Percentiles rank a stretch among this genome's conserved stretches.
Conservation (phyloP, 1,140 invertebrate species). For the Atta colombica region DNA sequence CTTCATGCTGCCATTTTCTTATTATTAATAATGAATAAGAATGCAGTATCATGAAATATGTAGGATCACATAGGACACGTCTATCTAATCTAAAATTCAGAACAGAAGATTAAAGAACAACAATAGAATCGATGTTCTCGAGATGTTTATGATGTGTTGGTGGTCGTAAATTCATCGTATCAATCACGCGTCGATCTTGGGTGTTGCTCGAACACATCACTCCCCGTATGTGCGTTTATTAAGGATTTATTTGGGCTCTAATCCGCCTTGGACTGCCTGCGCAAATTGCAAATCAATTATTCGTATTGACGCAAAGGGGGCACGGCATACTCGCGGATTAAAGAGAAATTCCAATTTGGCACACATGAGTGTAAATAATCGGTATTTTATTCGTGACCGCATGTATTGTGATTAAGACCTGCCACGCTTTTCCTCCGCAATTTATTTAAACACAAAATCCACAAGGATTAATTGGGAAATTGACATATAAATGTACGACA, state of each 20-base stretch:
- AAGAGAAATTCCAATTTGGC: constrained; percentile 27
- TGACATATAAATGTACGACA: not conserved
- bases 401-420: constrained; percentile 38
- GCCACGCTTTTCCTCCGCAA: not conserved
- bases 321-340: constrained; percentile 33
- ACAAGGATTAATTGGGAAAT: not conserved
- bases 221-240: constrained; percentile 34
- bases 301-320: constrained; percentile 42
- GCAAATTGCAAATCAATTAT: constrained; percentile 48
- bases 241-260: constrained; percentile 40
- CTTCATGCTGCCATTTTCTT: not conserved
- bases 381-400: constrained; percentile 3
- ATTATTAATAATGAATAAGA: constrained; percentile 26
- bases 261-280: constrained; percentile 24
- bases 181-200: constrained; percentile 32
- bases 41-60: not conserved
- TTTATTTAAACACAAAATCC: constrained; percentile 11
- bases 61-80: not conserved
- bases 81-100: not conserved
- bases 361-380: constrained; percentile 34
- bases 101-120: not conserved
- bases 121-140: not conserved
- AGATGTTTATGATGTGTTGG: not conserved
- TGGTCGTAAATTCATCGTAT: constrained; percentile 38
- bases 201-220: not conserved